Conservation (phyloP, 2,113 vertebrate genomes). For the Hirundichthys speculiger region DNA sequence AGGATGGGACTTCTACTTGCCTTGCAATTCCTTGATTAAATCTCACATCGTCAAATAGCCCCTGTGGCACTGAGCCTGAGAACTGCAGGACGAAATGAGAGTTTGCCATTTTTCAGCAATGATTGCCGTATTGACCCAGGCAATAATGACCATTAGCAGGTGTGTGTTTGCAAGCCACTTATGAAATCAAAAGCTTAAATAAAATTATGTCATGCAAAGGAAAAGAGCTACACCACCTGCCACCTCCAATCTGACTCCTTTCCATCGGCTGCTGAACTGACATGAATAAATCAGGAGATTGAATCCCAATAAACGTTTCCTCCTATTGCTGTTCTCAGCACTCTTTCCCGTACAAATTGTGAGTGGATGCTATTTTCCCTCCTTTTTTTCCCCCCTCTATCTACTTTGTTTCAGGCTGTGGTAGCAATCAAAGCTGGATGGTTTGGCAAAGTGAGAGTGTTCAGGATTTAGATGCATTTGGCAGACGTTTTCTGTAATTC, state of each 20-base stretch:
- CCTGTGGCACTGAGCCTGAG: constrained; percentile 40
- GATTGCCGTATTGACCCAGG: constrained; percentile 69
- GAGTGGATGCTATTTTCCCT: constrained; percentile 55
- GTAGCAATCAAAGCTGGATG: constrained; percentile 44
- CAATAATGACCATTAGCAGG: constrained; percentile 53
- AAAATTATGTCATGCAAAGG: constrained; percentile 21
- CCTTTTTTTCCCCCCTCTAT: background rate
- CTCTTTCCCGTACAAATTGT: constrained; percentile 66
- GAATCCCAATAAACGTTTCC: constrained; percentile 69
- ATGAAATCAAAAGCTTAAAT: constrained; percentile 20
- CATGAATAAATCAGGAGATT: constrained; percentile 69
- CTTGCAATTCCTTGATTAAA: constrained; percentile 76
- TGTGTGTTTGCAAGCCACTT: constrained; percentile 16
- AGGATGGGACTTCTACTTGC: constrained; percentile 56
- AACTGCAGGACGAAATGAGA: constrained; percentile 54
- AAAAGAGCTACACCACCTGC: constrained; percentile 22
- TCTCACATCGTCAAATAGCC: constrained; percentile 50
- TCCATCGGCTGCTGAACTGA: constrained; percentile 52
- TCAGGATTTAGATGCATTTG: constrained; percentile 67
- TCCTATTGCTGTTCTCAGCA: constrained; percentile 64
- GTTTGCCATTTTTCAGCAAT: constrained; percentile 65
- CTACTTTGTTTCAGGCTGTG: constrained; percentile 51
- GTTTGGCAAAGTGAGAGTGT: constrained; percentile 48
- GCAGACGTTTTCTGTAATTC: constrained; percentile 68
- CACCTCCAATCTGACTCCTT: constrained; percentile 46